These are phyloP conservation scores for Philopedon plagiatum DNA, from an alignment of 2,888 invertebrate genomes.

Conservation along the genomic window DNA sequence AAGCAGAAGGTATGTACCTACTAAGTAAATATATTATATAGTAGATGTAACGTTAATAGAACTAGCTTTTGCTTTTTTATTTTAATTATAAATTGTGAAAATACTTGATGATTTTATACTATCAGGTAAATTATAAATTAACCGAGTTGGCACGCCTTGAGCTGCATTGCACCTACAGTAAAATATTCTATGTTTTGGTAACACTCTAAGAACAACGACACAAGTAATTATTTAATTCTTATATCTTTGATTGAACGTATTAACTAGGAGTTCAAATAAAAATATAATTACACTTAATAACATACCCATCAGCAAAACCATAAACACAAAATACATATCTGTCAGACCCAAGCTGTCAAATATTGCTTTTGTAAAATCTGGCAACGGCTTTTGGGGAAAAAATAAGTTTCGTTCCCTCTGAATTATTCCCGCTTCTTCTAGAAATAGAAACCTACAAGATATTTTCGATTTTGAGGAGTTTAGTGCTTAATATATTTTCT, in stretches of 20 bases:
- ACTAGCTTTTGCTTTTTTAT: too few relatives aligned
- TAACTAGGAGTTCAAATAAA: neutral
- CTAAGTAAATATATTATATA: too few relatives aligned
- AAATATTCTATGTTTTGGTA: too few relatives aligned
- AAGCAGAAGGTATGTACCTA: too few relatives aligned
- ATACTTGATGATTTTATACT: too few relatives aligned
- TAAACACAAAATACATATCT: slow-evolving; percentile 10
- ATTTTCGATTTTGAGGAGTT: neutral
- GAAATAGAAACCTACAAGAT: slow-evolving; percentile 14
- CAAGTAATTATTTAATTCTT: neutral
- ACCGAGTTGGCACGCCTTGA: too few relatives aligned
- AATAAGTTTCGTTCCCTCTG: slow-evolving; percentile 13
- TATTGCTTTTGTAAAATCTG: slow-evolving; percentile 19
- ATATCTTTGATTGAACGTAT: neutral
- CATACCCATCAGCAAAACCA: slow-evolving; percentile 5
- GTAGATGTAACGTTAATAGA: too few relatives aligned
- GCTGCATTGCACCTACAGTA: too few relatives aligned
- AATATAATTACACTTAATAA: slow-evolving; percentile 6
- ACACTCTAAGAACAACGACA: too few relatives aligned
- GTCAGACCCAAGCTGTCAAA: neutral
- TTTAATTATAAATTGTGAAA: too few relatives aligned
- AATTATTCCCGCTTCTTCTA: slow-evolving; percentile 15
- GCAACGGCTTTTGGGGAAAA: slow-evolving; percentile 9
- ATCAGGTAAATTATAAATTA: too few relatives aligned
- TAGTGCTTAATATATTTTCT: neutral